These are phyloP conservation scores for Nyleta sp. DNA, from an alignment of 2,888 invertebrate species.

Conservation along the genomic window DNA sequence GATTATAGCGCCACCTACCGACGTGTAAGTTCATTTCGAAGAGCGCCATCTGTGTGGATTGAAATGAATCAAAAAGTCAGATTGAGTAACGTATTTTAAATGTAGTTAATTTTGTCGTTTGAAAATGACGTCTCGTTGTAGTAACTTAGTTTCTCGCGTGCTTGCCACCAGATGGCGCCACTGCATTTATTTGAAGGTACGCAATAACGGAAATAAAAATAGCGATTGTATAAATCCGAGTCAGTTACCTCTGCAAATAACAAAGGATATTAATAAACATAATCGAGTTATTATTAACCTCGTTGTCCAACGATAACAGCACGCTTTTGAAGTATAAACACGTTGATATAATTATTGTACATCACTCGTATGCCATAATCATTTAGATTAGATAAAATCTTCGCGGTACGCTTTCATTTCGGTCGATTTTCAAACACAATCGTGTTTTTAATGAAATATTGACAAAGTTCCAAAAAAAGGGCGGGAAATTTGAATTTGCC, in stretches of 20 bases:
- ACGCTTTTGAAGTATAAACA: not conserved
- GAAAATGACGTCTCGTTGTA: too few species aligned
- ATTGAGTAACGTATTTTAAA: too few species aligned
- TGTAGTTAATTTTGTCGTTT: too few species aligned
- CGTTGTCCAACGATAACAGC: not conserved
- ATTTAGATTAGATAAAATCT: slow-evolving; percentile 6
- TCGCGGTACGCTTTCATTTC: not conserved
- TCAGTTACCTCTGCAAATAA: not conserved
- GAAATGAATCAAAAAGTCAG: too few species aligned
- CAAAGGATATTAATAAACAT: not conserved
- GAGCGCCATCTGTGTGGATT: too few species aligned
- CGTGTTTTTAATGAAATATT: too few species aligned
- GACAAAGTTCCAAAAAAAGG: not conserved
- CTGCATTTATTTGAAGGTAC: too few species aligned
- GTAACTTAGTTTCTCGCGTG: too few species aligned
- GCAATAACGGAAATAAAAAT: not conserved
- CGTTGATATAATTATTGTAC: not conserved
- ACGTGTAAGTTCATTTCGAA: too few species aligned
- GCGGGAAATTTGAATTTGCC: not conserved
- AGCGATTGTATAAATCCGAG: not conserved
- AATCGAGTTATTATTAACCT: slow-evolving; percentile 13
- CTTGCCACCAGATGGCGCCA: too few species aligned
- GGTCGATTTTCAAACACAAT: too few species aligned
- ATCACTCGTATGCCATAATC: not conserved
- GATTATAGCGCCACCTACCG: too few species aligned